These are phyloP conservation scores for Catharus minimus DNA, from an alignment of 2,113 vertebrate genomes.

Conservation along the genomic window DNA sequence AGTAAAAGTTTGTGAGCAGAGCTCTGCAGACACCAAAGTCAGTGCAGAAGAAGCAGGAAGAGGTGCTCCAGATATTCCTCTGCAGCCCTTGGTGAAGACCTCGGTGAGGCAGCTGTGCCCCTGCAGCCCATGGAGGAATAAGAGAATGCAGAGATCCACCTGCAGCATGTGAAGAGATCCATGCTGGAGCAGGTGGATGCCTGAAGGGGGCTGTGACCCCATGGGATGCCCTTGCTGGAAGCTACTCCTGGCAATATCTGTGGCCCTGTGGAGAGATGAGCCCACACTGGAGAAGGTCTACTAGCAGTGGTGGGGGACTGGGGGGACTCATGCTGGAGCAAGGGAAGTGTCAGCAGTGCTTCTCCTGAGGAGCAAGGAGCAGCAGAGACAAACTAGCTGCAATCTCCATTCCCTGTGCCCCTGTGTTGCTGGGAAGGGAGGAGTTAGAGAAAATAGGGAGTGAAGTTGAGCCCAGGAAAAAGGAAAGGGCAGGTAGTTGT, in stretches of 20 bases:
- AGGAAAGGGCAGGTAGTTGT: not conserved
- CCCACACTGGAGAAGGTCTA: not conserved
- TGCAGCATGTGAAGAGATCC: not conserved
- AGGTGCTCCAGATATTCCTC: not conserved
- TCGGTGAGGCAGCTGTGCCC: not conserved
- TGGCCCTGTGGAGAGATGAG: accelerated
- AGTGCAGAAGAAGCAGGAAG: not conserved
- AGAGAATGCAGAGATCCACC: not conserved
- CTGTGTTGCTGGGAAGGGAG: not conserved
- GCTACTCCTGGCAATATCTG: not conserved
- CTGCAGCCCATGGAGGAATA: not conserved
- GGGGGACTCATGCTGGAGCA: not conserved
- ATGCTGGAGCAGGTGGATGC: not conserved
- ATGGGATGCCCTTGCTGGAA: not conserved
- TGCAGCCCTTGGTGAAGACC: not conserved
- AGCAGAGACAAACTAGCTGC: not conserved
- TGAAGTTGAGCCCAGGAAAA: not conserved
- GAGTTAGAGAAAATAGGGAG: not conserved
- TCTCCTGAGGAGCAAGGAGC: not conserved
- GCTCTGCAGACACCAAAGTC: not conserved
- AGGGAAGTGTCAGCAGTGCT: not conserved
- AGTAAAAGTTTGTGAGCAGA: not conserved
- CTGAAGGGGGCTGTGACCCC: accelerated
- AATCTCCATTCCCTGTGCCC: not conserved
- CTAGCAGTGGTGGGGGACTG: not conserved